Evolutionary conservation across 2,888 invertebrate genomes (phyloP), one percentile per base, ranked within the genome.

Genomic region (Mythimna loreyi): DNA sequence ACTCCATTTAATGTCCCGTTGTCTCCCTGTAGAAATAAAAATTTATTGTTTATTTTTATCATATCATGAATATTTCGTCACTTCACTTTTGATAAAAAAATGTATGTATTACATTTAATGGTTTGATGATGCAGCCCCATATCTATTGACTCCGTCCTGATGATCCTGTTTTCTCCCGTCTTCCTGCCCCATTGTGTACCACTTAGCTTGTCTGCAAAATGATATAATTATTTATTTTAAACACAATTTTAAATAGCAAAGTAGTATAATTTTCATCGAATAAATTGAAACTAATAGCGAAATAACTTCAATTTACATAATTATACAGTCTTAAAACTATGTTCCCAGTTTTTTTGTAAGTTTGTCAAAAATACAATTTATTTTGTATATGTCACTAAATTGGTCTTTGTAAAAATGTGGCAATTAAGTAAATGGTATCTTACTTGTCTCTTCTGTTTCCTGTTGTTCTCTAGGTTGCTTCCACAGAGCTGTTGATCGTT

Each of bases 71-170:
- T 58, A 58, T 52, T 66, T 73, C 5, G 11, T 8, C 19, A 53
- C 13, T 19, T 9, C 0, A 50, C 28, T 25, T 40, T 7, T 25
- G 47, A 58, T n/a, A 0, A 43, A 8, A 47, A 16, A 8, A 40
- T 11, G 19, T 11, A 19, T 73, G n/a, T n/a, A n/a, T 45, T 62
- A 74, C 74, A 74, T 74, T 67, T 74, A 11, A 74, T 55, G n/a
- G 1, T 47, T 21, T 28, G 67, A n/a, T 58, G 56, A 19, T 40
- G 53, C 11, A 45, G 19, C 30, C 67, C 74, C 3, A 21, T 45
- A 50, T 74, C 67, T 13, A 74, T 6, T 0, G 57, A 62, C 53
- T 74, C 74, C 13, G 61, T 74, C 33, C 74, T 74, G 53, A 59
- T 47, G 36, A 75, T 53, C 1, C 65, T n/a, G 53, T 75, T 65